phyloP scores from a whole-genome alignment of 2,113 vertebrate genomes.

The Cinclus mexicanus region DNA sequence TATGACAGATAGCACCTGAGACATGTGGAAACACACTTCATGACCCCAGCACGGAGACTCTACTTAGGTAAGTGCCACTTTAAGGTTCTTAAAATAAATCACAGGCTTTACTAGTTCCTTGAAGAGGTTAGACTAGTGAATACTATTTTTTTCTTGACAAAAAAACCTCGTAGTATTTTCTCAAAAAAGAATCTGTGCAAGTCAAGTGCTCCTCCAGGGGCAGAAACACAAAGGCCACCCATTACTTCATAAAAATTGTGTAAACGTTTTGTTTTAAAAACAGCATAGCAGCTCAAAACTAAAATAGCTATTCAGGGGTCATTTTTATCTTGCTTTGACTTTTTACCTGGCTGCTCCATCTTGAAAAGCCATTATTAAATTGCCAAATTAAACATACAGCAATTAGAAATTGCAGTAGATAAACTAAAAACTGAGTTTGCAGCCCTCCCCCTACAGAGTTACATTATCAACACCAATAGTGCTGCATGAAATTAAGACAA shows the following conservation, averaged over 20 bases:
- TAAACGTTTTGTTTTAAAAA: neutral
- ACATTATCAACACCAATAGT: neutral
- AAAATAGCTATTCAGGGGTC: neutral
- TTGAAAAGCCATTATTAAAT: neutral
- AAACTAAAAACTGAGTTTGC: neutral
- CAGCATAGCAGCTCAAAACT: neutral
- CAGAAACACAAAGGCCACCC: neutral
- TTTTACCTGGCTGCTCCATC: neutral
- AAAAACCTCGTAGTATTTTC: neutral
- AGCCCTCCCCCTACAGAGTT: neutral
- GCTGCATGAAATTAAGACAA: neutral
- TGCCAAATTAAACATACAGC: neutral
- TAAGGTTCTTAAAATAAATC: neutral
- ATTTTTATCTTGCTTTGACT: neutral
- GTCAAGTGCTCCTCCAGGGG: neutral
- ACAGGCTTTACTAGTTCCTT: neutral
- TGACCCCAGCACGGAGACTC: neutral
- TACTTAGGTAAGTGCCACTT: neutral
- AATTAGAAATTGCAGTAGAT: neutral
- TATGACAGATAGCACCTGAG: neutral
- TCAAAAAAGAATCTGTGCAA: accelerated
- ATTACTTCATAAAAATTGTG: neutral
- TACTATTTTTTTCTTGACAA: neutral
- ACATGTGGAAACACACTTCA: neutral
- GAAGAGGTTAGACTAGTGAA: neutral